Evolutionary conservation across 1,140 invertebrate genomes (phyloP).

Genomic region (Sipha flava): DNA sequence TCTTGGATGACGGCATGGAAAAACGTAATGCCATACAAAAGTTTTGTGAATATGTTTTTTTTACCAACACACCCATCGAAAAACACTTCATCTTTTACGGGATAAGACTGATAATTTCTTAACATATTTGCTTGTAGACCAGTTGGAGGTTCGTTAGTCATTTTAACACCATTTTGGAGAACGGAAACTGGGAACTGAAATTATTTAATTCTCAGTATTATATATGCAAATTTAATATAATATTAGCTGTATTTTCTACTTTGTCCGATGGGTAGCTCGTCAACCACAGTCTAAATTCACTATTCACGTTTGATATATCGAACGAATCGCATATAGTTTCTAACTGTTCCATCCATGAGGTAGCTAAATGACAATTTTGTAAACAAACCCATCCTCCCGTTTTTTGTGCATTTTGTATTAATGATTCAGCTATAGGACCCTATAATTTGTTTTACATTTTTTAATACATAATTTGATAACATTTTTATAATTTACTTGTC

Average conservation of each 20-base stretch:
- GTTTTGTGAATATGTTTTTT: constrained; percentile 62
- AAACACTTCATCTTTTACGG: constrained; percentile 62
- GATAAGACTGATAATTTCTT: constrained; percentile 71
- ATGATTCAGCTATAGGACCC: constrained; percentile 67
- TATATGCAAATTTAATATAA: neutral
- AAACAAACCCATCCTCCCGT: constrained; percentile 81
- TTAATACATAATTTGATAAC: neutral
- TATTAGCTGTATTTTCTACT: constrained; percentile 33
- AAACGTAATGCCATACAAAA: constrained; percentile 83
- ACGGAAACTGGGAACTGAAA: constrained; percentile 70
- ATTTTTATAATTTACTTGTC: constrained; percentile 47
- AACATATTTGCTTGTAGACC: constrained; percentile 79
- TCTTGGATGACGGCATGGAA: constrained; percentile 84
- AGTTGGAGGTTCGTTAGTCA: constrained; percentile 88
- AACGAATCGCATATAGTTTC: constrained; percentile 73
- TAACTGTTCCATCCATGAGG: constrained; percentile 75
- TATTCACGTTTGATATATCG: constrained; percentile 62
- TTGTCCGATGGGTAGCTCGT: constrained; percentile 81
- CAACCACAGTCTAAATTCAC: constrained; percentile 75
- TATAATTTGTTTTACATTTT: constrained; percentile 39
- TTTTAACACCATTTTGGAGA: constrained; percentile 86
- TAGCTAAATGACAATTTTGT: constrained; percentile 89
- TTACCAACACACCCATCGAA: constrained; percentile 55
- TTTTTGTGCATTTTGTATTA: constrained; percentile 68
- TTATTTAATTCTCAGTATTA: too few relatives aligned